Evolutionary conservation across 2,797 vertebrate species (phyloP), one percentile per base, ranked within the genome.

Genomic region (Glossophaga mutica): DNA sequence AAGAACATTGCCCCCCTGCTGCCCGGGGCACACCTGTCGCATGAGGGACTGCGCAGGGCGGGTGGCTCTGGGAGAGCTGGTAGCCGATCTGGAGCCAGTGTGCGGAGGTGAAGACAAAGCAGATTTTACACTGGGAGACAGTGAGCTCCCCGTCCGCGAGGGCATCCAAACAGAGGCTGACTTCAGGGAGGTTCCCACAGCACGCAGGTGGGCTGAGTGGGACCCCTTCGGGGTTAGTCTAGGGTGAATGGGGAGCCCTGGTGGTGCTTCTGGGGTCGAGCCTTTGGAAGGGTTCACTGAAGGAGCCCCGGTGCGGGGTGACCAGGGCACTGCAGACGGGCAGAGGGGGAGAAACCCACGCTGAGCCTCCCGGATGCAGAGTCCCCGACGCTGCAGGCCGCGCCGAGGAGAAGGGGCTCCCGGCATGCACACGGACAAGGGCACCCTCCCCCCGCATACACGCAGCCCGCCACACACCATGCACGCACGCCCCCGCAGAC

Each of bases 11-110:
- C 1, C 34, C 50, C 34, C 1, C 29, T 6, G 32, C 62, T 29
- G 62, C 62, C 62, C 14, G 2, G 44, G 71, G 16, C 26, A 7
- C 11, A 29, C 29, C 59, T 22, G 0, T 16, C 6, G 4, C 1
- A 14, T 5, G 52, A 34, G 67, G 32, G 44, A 16, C 79, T 15
- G 4, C 79, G 0, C 18, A 12, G 0, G 52, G 52, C 21, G 16
- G 21, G 21, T 55, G 4, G 3, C 10, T 32, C 46, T 8, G 29
- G 0, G 2, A n/a, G 24, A 2, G 12, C 44, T 0, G 1, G 14
- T 9, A 44, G 16, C 62, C 4, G 11, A 29, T 0, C 67, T 11
- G 2, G 5, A 8, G 1, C 7, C 39, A 2, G 79, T 1, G 22
- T 32, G 5, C 6, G 21, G 9, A 62, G 19, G 26, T 2, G 37